Evolutionary conservation across 2,888 invertebrate genomes (phyloP).

Genomic region (Eilema griseolum): DNA sequence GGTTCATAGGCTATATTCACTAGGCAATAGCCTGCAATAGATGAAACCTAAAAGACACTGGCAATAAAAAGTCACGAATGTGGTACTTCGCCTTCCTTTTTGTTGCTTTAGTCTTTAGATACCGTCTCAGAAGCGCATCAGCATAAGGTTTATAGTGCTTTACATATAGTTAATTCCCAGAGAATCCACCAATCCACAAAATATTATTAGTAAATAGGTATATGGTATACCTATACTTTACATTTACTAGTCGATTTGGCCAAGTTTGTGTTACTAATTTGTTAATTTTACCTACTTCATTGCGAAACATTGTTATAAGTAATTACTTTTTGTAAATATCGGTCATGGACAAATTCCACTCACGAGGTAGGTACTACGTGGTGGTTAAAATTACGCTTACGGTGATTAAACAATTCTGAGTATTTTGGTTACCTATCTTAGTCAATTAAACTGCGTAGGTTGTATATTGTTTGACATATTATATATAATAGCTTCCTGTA

Average conservation of each 20-base stretch:
- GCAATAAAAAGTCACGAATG: no score
- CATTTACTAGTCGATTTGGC: neutral
- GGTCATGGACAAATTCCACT: neutral
- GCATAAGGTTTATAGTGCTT: no score
- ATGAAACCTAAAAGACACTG: no score
- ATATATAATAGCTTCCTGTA: neutral
- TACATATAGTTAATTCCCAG: no score
- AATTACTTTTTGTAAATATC: neutral
- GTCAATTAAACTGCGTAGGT: neutral
- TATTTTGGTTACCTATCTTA: neutral
- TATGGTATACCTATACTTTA: no score
- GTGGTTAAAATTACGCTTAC: neutral
- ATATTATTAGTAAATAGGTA: no score
- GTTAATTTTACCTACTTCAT: neutral
- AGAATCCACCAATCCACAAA: no score
- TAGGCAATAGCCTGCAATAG: no score
- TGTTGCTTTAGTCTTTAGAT: no score
- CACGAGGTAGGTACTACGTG: neutral
- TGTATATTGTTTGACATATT: neutral
- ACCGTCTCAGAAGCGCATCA: no score
- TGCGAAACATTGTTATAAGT: neutral
- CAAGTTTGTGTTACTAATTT: neutral
- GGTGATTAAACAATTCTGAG: neutral
- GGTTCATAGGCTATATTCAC: no score
- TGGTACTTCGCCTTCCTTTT: no score